Evolutionary conservation across 2,113 vertebrate species (phyloP).

Genomic region (Oxyruncus cristatus): DNA sequence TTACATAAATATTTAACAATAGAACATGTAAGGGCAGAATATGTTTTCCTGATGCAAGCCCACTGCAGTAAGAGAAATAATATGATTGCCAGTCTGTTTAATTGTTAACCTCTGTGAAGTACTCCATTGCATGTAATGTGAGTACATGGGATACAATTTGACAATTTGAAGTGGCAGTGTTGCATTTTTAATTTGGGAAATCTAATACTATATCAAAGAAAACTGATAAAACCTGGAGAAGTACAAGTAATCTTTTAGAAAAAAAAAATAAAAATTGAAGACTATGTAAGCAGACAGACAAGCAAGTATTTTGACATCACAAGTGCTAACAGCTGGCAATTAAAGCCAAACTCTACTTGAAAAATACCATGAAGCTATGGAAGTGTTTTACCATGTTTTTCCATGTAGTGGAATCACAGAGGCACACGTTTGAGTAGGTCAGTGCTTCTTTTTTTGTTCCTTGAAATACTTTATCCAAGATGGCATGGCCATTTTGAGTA

Average conservation of each 20-base stretch:
- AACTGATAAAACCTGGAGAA: background rate
- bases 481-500: background rate
- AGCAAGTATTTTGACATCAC: background rate
- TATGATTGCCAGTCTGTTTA: background rate
- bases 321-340: background rate
- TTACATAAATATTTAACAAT: background rate
- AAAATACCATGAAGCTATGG: background rate
- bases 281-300: background rate
- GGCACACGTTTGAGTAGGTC: background rate
- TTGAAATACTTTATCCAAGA: background rate
- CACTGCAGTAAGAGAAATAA: background rate
- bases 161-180: background rate
- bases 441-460: background rate
- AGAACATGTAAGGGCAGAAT: background rate
- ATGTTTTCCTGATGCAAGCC: background rate
- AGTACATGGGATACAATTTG: background rate
- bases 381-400: background rate
- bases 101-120: background rate
- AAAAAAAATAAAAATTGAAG: background rate
- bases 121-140: background rate
- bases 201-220: background rate
- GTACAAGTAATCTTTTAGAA: background rate
- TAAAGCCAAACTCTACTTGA: background rate
- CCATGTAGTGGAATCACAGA: background rate
- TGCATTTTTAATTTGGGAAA: background rate